phyloP scores from a whole-genome alignment of 23 tunicate genomes.

The Halocynthia roretzi region DNA sequence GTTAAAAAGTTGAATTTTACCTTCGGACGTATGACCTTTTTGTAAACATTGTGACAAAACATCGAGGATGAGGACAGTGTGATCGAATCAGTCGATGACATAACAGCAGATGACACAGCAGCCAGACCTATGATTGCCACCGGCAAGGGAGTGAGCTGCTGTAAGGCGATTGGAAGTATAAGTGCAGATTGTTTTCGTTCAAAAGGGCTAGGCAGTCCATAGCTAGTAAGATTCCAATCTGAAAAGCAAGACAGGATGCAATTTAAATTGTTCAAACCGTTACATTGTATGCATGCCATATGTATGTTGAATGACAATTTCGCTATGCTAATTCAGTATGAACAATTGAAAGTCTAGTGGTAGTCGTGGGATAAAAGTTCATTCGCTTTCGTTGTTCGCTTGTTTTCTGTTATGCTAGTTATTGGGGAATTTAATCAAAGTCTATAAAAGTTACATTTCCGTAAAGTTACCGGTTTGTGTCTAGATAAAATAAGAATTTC shows the following conservation, averaged over 20 bases:
- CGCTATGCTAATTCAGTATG: too few species aligned
- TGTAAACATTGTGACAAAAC: slow-evolving; percentile 22
- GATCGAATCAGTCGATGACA: slow-evolving; percentile 29
- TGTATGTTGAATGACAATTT: too few species aligned
- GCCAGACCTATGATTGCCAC: slow-evolving; percentile 26
- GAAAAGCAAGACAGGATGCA: neutral
- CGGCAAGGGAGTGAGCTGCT: slow-evolving; percentile 18
- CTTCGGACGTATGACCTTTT: slow-evolving; percentile 11
- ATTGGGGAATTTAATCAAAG: too few species aligned
- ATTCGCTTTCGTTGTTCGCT: too few species aligned
- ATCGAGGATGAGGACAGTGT: slow-evolving; percentile 23
- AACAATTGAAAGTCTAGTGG: too few species aligned
- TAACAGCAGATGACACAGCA: slow-evolving; percentile 26
- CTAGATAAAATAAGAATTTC: too few species aligned
- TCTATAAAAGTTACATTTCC: too few species aligned
- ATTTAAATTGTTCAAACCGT: too few species aligned
- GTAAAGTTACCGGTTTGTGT: too few species aligned
- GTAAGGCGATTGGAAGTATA: slow-evolving; percentile 8
- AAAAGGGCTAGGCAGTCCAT: slow-evolving; percentile 4
- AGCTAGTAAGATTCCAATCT: slow-evolving; percentile 22
- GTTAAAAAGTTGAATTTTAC: neutral
- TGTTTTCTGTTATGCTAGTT: too few species aligned
- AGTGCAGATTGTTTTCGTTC: slow-evolving; percentile 17
- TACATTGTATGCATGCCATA: too few species aligned
- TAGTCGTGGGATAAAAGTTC: too few species aligned